A percentile compares a stretch with the other conserved stretches of the same genome.
phyloP scores from a whole-genome alignment of 2,888 invertebrate species.

The Athripsodes cinereus region DNA sequence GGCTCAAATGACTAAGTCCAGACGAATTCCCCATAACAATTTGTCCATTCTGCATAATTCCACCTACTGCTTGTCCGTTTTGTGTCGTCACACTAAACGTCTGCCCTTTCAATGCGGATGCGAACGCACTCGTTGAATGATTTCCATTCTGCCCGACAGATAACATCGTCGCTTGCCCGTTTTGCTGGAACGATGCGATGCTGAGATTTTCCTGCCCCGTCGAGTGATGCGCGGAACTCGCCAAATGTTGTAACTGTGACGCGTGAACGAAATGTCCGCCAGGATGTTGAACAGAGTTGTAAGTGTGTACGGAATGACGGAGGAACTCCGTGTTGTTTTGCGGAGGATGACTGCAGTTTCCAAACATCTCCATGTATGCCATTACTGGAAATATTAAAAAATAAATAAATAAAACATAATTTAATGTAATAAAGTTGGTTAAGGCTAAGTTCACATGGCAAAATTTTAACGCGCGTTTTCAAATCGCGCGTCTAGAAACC shows the following conservation, averaged over 20 bases:
- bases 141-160: slow-evolving; percentile 6
- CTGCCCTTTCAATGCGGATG: slow-evolving; percentile 8
- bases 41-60: slow-evolving; percentile 2
- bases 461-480: too few relatives aligned
- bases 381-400: slow-evolving; percentile 64
- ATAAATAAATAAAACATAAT: too few relatives aligned
- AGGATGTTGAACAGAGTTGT: slow-evolving; percentile 44
- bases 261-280: slow-evolving; percentile 22
- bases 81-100: background rate
- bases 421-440: too few relatives aligned
- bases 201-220: slow-evolving; percentile 32
- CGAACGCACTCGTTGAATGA: background rate
- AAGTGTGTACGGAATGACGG: slow-evolving; percentile 82
- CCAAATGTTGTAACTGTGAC: slow-evolving; percentile 31
- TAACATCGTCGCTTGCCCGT: slow-evolving; percentile 33
- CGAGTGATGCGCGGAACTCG: slow-evolving; percentile 31
- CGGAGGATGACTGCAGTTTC: slow-evolving; percentile 77
- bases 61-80: slow-evolving; percentile 5
- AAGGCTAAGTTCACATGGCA: too few relatives aligned
- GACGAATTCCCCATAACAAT: slow-evolving; percentile 4
- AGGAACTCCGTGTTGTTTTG: slow-evolving; percentile 70
- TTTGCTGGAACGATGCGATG: slow-evolving; percentile 38
- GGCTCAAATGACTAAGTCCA: slow-evolving; percentile 16
- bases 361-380: slow-evolving; percentile 95
- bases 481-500: too few relatives aligned